These are phyloP conservation scores for Mastacembelus armatus DNA, from an alignment of 2,797 vertebrate species.

Conservation along the genomic window DNA sequence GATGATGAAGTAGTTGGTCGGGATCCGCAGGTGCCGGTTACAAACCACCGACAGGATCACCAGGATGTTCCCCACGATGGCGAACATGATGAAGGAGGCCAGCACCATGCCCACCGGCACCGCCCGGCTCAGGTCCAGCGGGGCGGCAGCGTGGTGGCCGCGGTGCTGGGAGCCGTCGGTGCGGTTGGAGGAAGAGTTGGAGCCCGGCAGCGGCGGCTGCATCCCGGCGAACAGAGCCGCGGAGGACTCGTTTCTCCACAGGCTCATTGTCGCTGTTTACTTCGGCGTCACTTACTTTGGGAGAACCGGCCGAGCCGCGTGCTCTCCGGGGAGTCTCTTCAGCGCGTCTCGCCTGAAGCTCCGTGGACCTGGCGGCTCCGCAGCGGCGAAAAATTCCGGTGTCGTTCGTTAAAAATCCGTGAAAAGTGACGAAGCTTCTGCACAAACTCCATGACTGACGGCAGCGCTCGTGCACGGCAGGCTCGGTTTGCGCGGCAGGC, in stretches of 20 bases:
- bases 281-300: no score
- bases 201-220: conserved; percentile 53
- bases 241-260: conserved; percentile 82
- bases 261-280: conserved; percentile 91
- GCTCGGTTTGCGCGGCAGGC: conserved; percentile 6
- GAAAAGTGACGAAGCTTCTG: background rate
- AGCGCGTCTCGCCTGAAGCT: background rate
- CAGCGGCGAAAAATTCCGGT: background rate
- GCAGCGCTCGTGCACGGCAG: conserved; percentile 7
- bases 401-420: background rate
- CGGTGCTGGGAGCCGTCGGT: conserved; percentile 54
- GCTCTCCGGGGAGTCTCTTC: no score
- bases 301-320: no score
- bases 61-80: conserved; percentile 94
- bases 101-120: conserved; percentile 91
- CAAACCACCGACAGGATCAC: conserved; percentile 95
- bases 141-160: conserved; percentile 37
- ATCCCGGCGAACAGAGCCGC: conserved; percentile 60
- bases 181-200: conserved; percentile 73
- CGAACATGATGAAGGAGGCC: conserved; percentile 92
- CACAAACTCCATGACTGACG: background rate
- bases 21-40: conserved; percentile 92
- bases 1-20: conserved; percentile 96
- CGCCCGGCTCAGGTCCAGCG: conserved; percentile 87
- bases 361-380: no score